phyloP scores from a whole-genome alignment of 2,888 invertebrate genomes.

The Catocala nupta region DNA sequence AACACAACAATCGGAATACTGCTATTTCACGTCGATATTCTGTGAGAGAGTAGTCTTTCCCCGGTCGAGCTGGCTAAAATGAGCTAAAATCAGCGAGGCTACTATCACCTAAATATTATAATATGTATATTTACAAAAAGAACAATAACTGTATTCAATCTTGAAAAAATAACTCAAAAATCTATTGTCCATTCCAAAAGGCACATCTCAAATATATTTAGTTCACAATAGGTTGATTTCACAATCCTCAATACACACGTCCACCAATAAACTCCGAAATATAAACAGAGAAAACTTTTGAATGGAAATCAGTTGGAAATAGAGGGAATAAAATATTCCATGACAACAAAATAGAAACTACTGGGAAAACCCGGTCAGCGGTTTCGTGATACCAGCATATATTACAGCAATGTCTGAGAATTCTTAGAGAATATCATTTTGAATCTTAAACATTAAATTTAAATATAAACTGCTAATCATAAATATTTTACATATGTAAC shows the following conservation, averaged over 20 bases:
- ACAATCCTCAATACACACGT: not conserved
- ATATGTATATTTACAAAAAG: too few species aligned
- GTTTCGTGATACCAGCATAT: conserved; percentile 31
- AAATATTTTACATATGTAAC: too few species aligned
- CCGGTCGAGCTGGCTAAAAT: too few species aligned
- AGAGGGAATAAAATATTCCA: conserved; percentile 42
- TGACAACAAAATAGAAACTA: conserved; percentile 24
- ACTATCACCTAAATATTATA: too few species aligned
- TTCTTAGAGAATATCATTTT: conserved; percentile 14
- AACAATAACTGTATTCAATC: too few species aligned
- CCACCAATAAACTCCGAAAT: not conserved
- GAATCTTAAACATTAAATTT: too few species aligned
- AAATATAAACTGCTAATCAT: too few species aligned
- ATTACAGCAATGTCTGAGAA: conserved; percentile 25
- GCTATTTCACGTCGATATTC: too few species aligned
- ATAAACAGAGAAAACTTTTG: conserved; percentile 29
- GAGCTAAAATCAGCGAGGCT: too few species aligned
- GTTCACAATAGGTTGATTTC: not conserved
- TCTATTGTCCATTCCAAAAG: not conserved
- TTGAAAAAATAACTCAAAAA: too few species aligned
- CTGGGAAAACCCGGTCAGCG: conserved; percentile 32
- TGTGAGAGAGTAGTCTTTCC: too few species aligned
- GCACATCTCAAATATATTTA: not conserved
- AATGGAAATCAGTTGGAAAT: conserved; percentile 42
- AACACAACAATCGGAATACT: too few species aligned